phyloP scores from a whole-genome alignment of 2,888 invertebrate genomes.

The Cataglyphis altisquamis region DNA sequence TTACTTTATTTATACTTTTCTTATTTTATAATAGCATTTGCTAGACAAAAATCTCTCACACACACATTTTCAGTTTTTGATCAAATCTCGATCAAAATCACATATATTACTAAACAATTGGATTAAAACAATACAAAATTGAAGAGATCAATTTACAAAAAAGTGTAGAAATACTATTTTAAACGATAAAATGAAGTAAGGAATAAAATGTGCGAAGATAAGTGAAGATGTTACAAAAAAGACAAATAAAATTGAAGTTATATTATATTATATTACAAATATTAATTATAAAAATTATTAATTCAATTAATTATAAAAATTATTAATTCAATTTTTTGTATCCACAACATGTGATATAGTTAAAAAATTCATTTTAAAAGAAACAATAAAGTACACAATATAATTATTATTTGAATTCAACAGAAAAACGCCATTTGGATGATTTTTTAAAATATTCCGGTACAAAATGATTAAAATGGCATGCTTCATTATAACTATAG shows the following conservation, averaged over 20 bases:
- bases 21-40: neutral
- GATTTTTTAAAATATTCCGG: neutral
- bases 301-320: neutral
- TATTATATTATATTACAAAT: too few species aligned
- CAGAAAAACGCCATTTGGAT: neutral
- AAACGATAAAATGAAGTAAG: neutral
- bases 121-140: neutral
- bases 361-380: neutral
- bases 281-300: neutral
- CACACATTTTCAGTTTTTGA: neutral
- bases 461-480: neutral
- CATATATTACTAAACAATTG: neutral
- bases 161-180: slow-evolving; percentile 9
- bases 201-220: neutral
- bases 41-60: neutral
- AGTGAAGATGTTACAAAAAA: neutral
- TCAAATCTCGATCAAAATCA: neutral
- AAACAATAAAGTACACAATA: neutral
- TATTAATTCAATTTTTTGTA: neutral
- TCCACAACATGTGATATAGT: neutral
- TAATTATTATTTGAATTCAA: neutral
- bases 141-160: neutral
- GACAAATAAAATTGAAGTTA: neutral
- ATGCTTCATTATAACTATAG: too few species aligned
- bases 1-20: neutral